Evolutionary conservation across 2,113 vertebrate species (phyloP).

Genomic region (Mobula birostris): DNA sequence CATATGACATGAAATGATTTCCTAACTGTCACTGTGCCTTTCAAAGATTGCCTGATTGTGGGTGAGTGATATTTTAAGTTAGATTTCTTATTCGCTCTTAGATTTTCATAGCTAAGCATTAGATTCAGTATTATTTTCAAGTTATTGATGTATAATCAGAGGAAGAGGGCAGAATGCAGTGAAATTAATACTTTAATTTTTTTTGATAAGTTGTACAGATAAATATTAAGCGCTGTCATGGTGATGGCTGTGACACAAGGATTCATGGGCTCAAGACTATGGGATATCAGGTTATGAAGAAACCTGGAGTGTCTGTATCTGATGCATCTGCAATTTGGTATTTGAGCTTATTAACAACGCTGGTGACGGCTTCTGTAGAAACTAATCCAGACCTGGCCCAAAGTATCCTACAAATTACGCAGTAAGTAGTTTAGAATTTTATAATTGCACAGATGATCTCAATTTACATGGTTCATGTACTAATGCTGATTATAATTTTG

Average conservation of each 20-base stretch:
- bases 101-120: background rate
- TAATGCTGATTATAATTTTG: background rate
- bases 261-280: slow-evolving; percentile 86
- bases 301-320: slow-evolving; percentile 80
- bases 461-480: background rate
- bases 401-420: slow-evolving; percentile 85
- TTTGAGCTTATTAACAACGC: slow-evolving; percentile 87
- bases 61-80: background rate
- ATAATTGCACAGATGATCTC: background rate
- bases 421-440: slow-evolving; percentile 62
- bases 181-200: background rate
- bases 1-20: background rate
- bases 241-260: slow-evolving; percentile 90
- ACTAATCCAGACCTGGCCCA: slow-evolving; percentile 84
- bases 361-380: slow-evolving; percentile 94
- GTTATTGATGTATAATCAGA: background rate
- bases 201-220: slow-evolving; percentile 79
- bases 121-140: background rate
- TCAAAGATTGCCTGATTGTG: background rate
- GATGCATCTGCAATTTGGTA: slow-evolving; percentile 98
- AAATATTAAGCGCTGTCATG: slow-evolving; percentile 93
- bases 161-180: background rate
- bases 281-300: slow-evolving; percentile 84
- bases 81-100: background rate
- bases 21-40: no score